These are phyloP conservation scores for Nineta flava DNA, from an alignment of 2,888 invertebrate species.

Conservation along the genomic window DNA sequence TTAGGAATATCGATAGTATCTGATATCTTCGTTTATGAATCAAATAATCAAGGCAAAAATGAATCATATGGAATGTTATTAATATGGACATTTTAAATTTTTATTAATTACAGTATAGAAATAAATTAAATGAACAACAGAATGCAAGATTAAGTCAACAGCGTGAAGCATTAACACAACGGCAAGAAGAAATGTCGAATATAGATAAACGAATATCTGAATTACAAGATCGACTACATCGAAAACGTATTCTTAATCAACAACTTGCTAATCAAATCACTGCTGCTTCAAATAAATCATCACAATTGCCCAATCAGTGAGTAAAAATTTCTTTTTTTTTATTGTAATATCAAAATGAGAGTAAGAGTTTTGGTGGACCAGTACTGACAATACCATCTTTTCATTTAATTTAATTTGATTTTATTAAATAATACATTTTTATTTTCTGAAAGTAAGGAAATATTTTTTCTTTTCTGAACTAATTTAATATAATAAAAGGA, in stretches of 20 bases:
- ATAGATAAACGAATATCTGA: constrained; percentile 90
- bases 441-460: no score
- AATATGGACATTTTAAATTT: not conserved
- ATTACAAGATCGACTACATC: constrained; percentile 76
- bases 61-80: no score
- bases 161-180: constrained; percentile 69
- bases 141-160: constrained; percentile 80
- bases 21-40: no score
- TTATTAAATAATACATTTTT: no score
- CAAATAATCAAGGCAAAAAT: no score
- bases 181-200: constrained; percentile 81
- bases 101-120: constrained; percentile 62
- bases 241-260: constrained; percentile 73
- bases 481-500: no score
- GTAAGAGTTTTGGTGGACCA: no score
- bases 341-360: no score
- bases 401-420: not conserved
- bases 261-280: constrained; percentile 48
- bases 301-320: not conserved
- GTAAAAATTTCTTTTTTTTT: not conserved
- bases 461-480: no score
- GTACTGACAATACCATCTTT: not conserved
- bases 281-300: constrained; percentile 27
- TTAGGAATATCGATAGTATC: no score
- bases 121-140: constrained; percentile 90